Evolutionary conservation across 2,113 vertebrate genomes (phyloP), one percentile per base, ranked within the genome.

Genomic region (Telmatochromis sp.): DNA sequence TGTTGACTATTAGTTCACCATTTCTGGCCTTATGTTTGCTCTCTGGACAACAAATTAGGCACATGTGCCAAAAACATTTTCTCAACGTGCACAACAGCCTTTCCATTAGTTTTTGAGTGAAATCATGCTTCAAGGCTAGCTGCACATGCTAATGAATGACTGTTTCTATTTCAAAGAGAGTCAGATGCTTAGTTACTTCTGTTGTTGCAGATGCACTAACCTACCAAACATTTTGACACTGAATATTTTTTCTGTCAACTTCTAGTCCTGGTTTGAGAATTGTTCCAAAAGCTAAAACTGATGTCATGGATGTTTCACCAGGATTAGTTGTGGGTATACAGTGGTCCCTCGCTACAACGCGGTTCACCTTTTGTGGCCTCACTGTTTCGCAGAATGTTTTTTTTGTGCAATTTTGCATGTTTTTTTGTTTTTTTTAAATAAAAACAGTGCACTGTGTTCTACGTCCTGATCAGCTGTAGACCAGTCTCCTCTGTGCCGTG

Each of bases 351-450:
- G 9, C 58, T 63, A 33, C 28, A 33, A 33, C 2, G 5, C 6
- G 15, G 15, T 63, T 33, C 58, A 33, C 15, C 2, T 33, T 63
- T 19, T 33, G 28, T 1, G 0, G 28, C 58, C 58, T 63, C 58
- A 63, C 15, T 19, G 28, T 33, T 63, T 63, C 0, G 9, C 15
- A 3, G 9, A 33, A 19, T 9, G 2, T 0, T 57, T 31, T 26
- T 60, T 60, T 60, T 10, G 15, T 60, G 28, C 28, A 60, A 60
- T 19, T 60, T 60, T 60, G 9, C 3, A 10, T 2, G 3, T 4
- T 58, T 14, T 1, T 53, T 0, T 2, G 1, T 26, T 15, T 2
- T 58, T 15, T 17, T 17, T 0, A 0, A 8, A 31, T 31, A 60
- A 60, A 60, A 60, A 33, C 2, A 17, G 14, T 4, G 15, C 57